Evolutionary conservation across 2,797 vertebrate genomes (phyloP).

Genomic region (Epinephelus coioides): DNA sequence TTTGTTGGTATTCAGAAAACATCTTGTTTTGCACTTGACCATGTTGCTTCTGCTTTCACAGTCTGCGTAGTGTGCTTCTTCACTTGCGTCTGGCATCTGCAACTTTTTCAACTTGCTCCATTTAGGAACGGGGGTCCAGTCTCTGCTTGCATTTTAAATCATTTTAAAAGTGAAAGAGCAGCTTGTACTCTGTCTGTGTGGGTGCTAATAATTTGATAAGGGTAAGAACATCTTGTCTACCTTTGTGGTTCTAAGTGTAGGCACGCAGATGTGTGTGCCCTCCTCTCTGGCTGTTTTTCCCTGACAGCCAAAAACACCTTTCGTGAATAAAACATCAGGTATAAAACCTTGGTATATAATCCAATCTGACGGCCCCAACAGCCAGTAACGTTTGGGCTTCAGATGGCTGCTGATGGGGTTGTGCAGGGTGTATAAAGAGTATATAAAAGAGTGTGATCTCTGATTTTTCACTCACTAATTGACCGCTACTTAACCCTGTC

Average conservation of each 20-base stretch:
- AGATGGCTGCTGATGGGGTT: constrained; percentile 25
- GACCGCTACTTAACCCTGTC: neutral
- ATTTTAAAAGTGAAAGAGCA: constrained; percentile 58
- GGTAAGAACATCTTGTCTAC: constrained; percentile 59
- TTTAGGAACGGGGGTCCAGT: constrained; percentile 34
- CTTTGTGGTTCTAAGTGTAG: constrained; percentile 61
- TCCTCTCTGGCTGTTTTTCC: constrained; percentile 44
- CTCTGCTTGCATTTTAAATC: constrained; percentile 63
- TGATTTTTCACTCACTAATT: neutral
- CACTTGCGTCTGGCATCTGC: neutral
- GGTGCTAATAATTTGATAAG: constrained; percentile 68
- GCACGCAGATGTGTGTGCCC: constrained; percentile 40
- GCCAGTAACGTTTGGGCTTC: constrained; percentile 26
- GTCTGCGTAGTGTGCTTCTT: constrained; percentile 8
- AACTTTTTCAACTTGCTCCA: constrained; percentile 35
- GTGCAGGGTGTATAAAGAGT: constrained; percentile 6
- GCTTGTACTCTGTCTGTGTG: constrained; percentile 42
- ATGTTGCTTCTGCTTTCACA: neutral
- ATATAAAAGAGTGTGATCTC: neutral
- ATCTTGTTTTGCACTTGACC: constrained; percentile 7
- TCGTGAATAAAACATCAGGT: constrained; percentile 78
- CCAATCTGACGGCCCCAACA: constrained; percentile 58
- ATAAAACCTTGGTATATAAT: constrained; percentile 61
- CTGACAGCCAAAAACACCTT: constrained; percentile 78
- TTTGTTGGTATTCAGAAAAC: constrained; percentile 5